Evolutionary conservation across 2,888 invertebrate genomes (phyloP).

Genomic region (Polydrusus pterygomalis): DNA sequence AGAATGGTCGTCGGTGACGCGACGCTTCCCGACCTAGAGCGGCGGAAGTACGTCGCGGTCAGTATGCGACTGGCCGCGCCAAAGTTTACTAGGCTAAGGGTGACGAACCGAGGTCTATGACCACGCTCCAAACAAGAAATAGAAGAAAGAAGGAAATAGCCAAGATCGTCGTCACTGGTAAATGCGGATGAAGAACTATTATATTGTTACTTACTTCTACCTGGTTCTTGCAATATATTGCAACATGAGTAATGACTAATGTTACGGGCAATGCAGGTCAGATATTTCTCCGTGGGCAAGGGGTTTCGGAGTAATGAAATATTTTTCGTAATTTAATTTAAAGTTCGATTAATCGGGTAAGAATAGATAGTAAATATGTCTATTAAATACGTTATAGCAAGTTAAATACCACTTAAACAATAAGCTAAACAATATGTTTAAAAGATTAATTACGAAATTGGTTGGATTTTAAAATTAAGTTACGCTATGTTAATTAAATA

Average conservation of each 20-base stretch:
- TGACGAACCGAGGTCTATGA: slow-evolving; percentile 71
- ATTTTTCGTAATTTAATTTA: no score
- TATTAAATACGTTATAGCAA: no score
- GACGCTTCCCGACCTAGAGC: slow-evolving; percentile 66
- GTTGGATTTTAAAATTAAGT: no score
- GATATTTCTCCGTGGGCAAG: no score
- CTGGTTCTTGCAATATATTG: slow-evolving; percentile 6
- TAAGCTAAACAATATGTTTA: no score
- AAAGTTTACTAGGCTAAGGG: slow-evolving; percentile 73
- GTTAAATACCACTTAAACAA: no score
- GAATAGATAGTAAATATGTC: no score
- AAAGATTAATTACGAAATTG: no score
- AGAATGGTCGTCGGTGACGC: slow-evolving; percentile 39
- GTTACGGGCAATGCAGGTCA: neutral
- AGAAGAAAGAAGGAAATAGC: slow-evolving; percentile 59
- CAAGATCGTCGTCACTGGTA: slow-evolving; percentile 24
- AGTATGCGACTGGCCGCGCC: slow-evolving; percentile 73
- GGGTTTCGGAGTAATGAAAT: no score
- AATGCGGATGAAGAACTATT: slow-evolving; percentile 14
- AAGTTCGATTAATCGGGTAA: no score
- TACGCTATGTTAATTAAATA: no score
- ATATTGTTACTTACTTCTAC: slow-evolving; percentile 21
- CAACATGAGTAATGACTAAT: neutral
- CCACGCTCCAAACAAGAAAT: slow-evolving; percentile 54
- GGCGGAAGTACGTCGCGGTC: slow-evolving; percentile 65